Evolutionary conservation across 1,140 invertebrate genomes (phyloP), one percentile per base, ranked within the genome.

Genomic region (Philopotamus ludificatus): DNA sequence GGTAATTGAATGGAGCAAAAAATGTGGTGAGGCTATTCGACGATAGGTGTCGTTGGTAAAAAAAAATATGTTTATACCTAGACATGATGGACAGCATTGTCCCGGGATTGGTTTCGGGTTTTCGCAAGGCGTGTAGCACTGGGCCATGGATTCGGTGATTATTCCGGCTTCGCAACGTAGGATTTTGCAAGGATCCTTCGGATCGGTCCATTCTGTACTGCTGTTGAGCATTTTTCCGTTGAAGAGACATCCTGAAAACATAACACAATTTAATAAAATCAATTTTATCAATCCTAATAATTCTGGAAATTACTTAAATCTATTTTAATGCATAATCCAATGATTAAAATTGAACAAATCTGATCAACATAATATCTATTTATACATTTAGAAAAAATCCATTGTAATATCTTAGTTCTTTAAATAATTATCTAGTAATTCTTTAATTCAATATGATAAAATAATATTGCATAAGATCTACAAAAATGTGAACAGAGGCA

Each of bases 81-180:
- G 79, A 81, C 93, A 96, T 34, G 88, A 87, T 0, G 90, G 88
- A 76, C 93, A 96, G 74, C 93, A 95, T 69, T 90, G 85, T 26
- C 92, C 88, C 12, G 85, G 82, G 10, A 76, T 75, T 1, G 89
- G 83, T 28, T 85, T 78, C 0, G 91, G 86, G 39, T 77, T 74
- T 1, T 82, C 77, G 74, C 93, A 95, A 0, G 91, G 89, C 9
- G 87, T 86, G 73, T 93, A 89, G 74, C 93, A 96, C 62, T 88
- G 85, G 16, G 89, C 81, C 54, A 82, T 79, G 1, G 91, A 89
- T 71, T 90, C 85, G 0, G 92, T 96, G 62, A 94, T 81, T 25
- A 95, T 88, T 8, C 92, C 91, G 16, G 91, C 91, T 74, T 90
- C 85, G 76, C 93, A 95, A 22, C 86, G 82, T 67, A 88, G 78